Conservation (phyloP, 1,140 invertebrate genomes). For the Metopolophium dirhodum region DNA sequence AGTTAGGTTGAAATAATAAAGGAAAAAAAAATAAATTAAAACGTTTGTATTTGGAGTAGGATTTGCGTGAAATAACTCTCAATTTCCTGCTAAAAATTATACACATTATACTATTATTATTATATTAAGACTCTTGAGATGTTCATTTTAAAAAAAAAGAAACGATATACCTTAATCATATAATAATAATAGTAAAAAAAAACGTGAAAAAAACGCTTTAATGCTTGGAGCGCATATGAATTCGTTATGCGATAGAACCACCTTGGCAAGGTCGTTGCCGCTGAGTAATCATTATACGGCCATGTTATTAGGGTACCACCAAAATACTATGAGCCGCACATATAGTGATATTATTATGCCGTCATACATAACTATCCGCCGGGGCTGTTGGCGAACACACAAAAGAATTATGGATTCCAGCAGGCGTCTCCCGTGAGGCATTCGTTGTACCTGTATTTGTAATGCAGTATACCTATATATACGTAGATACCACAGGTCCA, state of each 20-base stretch:
- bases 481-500: not conserved
- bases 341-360: slow-evolving; percentile 41
- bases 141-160: not conserved
- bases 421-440: not conserved
- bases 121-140: not conserved
- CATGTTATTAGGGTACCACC: slow-evolving; percentile 48
- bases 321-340: not conserved
- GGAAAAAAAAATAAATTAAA: too few relatives aligned
- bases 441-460: not conserved
- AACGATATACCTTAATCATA: not conserved
- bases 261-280: slow-evolving; percentile 56
- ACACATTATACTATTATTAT: not conserved
- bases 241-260: slow-evolving; percentile 52
- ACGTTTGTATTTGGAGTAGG: not conserved
- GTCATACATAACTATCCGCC: slow-evolving; percentile 33
- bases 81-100: not conserved
- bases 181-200: slow-evolving; percentile 18
- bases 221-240: slow-evolving; percentile 21
- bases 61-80: not conserved
- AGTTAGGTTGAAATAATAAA: not conserved
- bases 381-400: slow-evolving; percentile 19
- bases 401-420: slow-evolving; percentile 53
- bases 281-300: slow-evolving; percentile 34
- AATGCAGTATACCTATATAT: not conserved
- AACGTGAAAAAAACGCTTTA: not conserved